phyloP scores from a whole-genome alignment of 1,140 invertebrate species.

The Vanessa atalanta region DNA sequence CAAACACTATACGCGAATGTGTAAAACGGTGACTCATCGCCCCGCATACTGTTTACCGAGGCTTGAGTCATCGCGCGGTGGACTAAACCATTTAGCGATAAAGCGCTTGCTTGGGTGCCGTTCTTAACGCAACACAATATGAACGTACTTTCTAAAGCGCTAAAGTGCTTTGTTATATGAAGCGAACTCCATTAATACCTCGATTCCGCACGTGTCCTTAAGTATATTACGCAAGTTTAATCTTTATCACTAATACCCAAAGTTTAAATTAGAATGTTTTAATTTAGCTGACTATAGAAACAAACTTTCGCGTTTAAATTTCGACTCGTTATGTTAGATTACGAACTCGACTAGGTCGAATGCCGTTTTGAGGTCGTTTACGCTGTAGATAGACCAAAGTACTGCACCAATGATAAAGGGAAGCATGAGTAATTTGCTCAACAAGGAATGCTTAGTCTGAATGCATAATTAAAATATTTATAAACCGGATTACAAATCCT shows the following conservation, averaged over 20 bases:
- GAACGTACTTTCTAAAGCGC: slow-evolving; percentile 59
- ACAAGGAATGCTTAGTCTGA: slow-evolving; percentile 52
- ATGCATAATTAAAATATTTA: slow-evolving; percentile 65
- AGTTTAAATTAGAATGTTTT: slow-evolving; percentile 41
- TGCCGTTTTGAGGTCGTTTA: slow-evolving; percentile 79
- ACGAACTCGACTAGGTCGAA: slow-evolving; percentile 75
- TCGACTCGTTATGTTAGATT: slow-evolving; percentile 74
- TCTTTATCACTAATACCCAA: slow-evolving; percentile 43
- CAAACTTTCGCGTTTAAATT: slow-evolving; percentile 76
- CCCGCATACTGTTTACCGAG: slow-evolving; percentile 80
- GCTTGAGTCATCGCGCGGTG: slow-evolving; percentile 77
- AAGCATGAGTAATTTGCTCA: slow-evolving; percentile 53
- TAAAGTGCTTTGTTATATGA: slow-evolving; percentile 60
- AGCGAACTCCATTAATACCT: slow-evolving; percentile 78
- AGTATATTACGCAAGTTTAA: slow-evolving; percentile 49
- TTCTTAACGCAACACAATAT: slow-evolving; percentile 39
- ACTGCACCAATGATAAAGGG: slow-evolving; percentile 51
- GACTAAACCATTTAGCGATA: slow-evolving; percentile 55
- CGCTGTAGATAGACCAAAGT: slow-evolving; percentile 56
- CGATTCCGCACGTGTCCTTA: slow-evolving; percentile 74
- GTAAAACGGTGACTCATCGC: slow-evolving; percentile 80
- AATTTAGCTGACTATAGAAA: slow-evolving; percentile 52
- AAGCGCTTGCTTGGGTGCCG: slow-evolving; percentile 53
- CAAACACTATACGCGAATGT: slow-evolving; percentile 80
- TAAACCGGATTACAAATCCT: slow-evolving; percentile 45